Evolutionary conservation across 2,797 vertebrate species (phyloP).

Genomic region (Tokudaia tokunoshimensis): DNA sequence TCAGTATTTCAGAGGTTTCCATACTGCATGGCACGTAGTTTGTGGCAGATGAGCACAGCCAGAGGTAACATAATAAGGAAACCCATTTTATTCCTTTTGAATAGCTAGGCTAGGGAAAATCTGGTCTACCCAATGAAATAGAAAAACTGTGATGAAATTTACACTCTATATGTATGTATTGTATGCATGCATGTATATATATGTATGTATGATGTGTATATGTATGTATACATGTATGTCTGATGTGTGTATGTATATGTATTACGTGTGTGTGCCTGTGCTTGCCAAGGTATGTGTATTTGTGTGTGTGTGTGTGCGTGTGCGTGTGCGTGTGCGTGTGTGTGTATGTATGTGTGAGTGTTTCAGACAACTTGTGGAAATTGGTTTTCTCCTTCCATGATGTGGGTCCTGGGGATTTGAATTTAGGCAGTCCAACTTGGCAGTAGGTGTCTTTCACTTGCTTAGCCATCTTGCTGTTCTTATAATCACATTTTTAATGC

Average conservation of each 20-base stretch:
- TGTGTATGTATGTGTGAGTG: neutral
- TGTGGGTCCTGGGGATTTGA: neutral
- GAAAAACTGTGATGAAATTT: neutral
- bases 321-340: neutral
- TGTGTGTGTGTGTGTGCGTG: neutral
- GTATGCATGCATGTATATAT: neutral
- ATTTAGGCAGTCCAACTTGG: no score
- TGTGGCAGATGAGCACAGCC: neutral
- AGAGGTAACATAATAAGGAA: neutral
- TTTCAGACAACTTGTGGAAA: neutral
- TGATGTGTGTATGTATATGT: neutral
- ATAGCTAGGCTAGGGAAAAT: slow-evolving; percentile 14
- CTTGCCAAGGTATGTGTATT: no score
- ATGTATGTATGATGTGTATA: no score
- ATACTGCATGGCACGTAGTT: neutral
- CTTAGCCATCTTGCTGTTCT: neutral
- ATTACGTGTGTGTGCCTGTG: neutral
- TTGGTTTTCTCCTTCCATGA: neutral
- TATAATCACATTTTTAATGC: neutral
- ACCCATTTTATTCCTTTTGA: neutral
- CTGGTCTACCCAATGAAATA: neutral
- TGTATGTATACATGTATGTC: neutral
- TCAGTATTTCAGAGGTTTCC: neutral
- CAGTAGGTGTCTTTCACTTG: neutral
- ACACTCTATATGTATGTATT: neutral